Evolutionary conservation across 2,113 vertebrate species (phyloP), one percentile per base, ranked within the genome.

Genomic region (Rafetus swinhoei): DNA sequence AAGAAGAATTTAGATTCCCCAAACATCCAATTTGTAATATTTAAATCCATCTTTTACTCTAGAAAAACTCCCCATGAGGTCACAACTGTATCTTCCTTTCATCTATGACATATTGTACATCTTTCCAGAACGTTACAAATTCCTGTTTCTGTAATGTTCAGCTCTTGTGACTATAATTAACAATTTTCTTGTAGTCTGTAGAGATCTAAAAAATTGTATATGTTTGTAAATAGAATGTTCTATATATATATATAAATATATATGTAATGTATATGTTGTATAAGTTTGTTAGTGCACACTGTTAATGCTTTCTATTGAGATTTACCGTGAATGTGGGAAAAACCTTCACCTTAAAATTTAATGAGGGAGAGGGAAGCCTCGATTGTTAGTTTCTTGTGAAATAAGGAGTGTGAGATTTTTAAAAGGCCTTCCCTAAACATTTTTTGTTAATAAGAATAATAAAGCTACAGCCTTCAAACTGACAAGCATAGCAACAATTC

Each of bases 181-280:
- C 90, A 87, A 97, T 97, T 97, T 98, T 98, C 97, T 97, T 97
- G 97, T 98, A 98, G 97, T 97, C 97, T 98, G 96, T 98, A 98
- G 98, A 98, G 97, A 98, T 94, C 95, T 97, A 97, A 97, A 97
- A 97, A 97, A 94, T 95, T 98, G 98, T 98, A 98, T 97, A 98
- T 98, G 98, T 97, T 98, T 99, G 98, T 99, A 98, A 98, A 99
- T 98, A 98, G 96, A 98, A 98, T 98, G 94, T 98, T 98, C 98
- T 98, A 98, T 98, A 98, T 98, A 97, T 83, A 98, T 98, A 97
- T 95, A 98, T 94, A 98, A 98, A 98, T 98, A 97, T 98, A 98
- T 97, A 98, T 97, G 97, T 98, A 98, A 98, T 98, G 97, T 98
- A 98, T 97, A 98, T 98, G 98, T 98, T 98, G 98, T 98, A 98